phyloP scores from a whole-genome alignment of 1,140 invertebrate genomes.

The Procambarus clarkii region DNA sequence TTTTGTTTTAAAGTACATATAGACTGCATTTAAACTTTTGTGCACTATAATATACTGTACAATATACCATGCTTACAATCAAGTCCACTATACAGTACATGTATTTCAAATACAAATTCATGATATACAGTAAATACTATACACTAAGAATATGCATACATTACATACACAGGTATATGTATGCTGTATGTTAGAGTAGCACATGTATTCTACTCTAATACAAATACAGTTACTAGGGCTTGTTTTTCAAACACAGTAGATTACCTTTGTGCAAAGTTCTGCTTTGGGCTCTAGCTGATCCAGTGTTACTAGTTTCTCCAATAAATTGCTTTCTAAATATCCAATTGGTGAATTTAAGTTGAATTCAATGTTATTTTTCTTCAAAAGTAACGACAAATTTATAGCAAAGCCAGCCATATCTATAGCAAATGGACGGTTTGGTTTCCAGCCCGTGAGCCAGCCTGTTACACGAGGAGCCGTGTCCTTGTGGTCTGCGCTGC shows the following conservation, averaged over 20 bases:
- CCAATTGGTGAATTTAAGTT: conserved; percentile 89
- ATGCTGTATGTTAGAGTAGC: neutral
- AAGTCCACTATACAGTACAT: too few species aligned
- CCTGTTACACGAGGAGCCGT: conserved; percentile 82
- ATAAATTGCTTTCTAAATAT: conserved; percentile 93
- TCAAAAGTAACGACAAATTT: conserved; percentile 87
- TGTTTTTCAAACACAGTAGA: conserved; percentile 64
- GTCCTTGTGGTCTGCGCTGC: conserved; percentile 72
- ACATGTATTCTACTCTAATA: neutral
- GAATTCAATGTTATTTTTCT: conserved; percentile 87
- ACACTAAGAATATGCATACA: neutral
- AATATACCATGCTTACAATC: too few species aligned
- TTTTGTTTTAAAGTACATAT: too few species aligned
- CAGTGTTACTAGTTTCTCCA: conserved; percentile 85
- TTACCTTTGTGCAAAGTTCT: conserved; percentile 89
- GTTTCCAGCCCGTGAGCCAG: conserved; percentile 84
- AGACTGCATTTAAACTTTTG: too few species aligned
- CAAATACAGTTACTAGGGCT: neutral
- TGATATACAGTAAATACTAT: too few species aligned
- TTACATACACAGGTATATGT: neutral
- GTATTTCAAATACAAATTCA: too few species aligned
- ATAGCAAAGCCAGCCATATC: conserved; percentile 99
- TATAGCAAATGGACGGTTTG: conserved; percentile 93
- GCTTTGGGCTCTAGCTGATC: conserved; percentile 92
- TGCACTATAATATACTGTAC: too few species aligned